Evolutionary conservation across 2,888 invertebrate genomes (phyloP).

Genomic region (Oligia fasciuncula): DNA sequence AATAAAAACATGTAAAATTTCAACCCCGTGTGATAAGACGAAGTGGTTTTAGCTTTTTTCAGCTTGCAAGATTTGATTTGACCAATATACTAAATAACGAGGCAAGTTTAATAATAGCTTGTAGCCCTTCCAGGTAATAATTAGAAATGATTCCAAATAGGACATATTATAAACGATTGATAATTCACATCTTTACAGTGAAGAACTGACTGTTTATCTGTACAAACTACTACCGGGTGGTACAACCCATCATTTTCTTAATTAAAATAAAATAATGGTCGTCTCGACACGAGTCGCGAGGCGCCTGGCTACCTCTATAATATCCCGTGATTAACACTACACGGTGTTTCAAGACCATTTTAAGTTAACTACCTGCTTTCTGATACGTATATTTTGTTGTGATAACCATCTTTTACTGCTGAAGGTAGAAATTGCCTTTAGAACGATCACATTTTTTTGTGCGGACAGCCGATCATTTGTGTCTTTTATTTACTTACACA

Average conservation of each 20-base stretch:
- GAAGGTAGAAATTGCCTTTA: not conserved
- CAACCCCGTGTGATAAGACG: no score
- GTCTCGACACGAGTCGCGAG: conserved; percentile 70
- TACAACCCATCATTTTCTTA: conserved; percentile 46
- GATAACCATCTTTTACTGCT: conserved; percentile 3
- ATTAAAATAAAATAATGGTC: conserved; percentile 71
- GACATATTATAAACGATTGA: not conserved
- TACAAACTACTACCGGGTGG: not conserved
- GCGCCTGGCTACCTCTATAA: conserved; percentile 72
- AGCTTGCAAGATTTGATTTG: not conserved
- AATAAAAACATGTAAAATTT: not conserved
- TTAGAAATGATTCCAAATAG: not conserved
- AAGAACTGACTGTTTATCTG: not conserved
- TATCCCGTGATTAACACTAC: conserved; percentile 70
- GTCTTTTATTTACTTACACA: not conserved
- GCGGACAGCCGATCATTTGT: not conserved
- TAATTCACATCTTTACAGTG: not conserved
- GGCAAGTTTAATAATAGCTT: not conserved
- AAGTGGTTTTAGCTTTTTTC: not conserved
- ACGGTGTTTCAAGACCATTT: conserved; percentile 71
- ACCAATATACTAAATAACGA: not conserved
- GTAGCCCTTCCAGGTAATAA: not conserved
- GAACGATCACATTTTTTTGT: not conserved
- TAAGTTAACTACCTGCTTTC: conserved; percentile 61
- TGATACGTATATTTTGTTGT: conserved; percentile 1